phyloP scores from a whole-genome alignment of 1,140 invertebrate genomes.

The Hylyphantes graminicola region DNA sequence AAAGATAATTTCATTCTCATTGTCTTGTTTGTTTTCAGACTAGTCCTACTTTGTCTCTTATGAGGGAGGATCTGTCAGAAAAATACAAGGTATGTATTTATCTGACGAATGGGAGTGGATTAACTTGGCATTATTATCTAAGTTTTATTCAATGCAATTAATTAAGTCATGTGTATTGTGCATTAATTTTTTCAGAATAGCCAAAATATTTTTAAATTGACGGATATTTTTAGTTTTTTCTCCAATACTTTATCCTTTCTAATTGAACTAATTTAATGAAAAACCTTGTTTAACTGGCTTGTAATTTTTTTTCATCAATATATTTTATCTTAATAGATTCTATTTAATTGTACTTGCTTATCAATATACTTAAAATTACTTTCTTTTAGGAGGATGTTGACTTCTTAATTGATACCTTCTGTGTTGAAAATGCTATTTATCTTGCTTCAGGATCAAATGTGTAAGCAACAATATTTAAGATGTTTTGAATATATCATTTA shows the following conservation, averaged over 20 bases:
- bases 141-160: neutral
- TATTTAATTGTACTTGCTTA: slow-evolving; percentile 4
- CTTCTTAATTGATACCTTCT: slow-evolving; percentile 33
- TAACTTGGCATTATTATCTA: neutral
- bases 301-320: neutral
- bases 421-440: neutral
- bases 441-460: slow-evolving; percentile 19
- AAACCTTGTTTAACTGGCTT: neutral
- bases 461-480: neutral
- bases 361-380: neutral
- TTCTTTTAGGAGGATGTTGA: neutral
- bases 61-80: slow-evolving; percentile 7
- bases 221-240: neutral
- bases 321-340: neutral
- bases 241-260: neutral
- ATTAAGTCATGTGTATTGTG: neutral
- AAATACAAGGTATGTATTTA: slow-evolving; percentile 23
- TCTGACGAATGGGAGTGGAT: neutral
- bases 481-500: neutral
- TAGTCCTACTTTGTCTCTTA: neutral
- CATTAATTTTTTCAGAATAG: neutral
- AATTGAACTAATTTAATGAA: neutral
- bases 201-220: neutral
- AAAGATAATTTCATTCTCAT: neutral
- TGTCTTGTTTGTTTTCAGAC: slow-evolving; percentile 13